Conservation (phyloP, 2,797 vertebrate species). For the Jordanella pulchra region DNA sequence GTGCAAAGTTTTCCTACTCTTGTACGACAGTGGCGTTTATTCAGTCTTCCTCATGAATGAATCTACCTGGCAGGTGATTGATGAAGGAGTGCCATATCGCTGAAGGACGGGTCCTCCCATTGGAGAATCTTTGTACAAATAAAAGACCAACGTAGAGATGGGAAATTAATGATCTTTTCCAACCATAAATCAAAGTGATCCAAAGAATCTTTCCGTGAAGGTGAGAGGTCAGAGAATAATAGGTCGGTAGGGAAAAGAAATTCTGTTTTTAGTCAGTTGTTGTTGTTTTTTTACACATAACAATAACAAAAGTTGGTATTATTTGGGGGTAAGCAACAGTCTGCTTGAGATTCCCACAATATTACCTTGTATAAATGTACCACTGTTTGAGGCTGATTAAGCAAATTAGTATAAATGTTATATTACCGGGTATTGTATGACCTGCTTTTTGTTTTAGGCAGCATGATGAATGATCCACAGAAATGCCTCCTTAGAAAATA, state of each 20-base stretch:
- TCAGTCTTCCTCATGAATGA: slow-evolving; percentile 26
- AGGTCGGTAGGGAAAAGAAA: slow-evolving; percentile 5
- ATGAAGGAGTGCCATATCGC: slow-evolving; percentile 43
- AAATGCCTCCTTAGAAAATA: background rate
- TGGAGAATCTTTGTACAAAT: slow-evolving; percentile 17
- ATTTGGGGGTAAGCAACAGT: background rate
- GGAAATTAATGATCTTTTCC: slow-evolving; percentile 3
- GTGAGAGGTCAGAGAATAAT: slow-evolving; percentile 35
- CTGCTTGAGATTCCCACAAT: background rate
- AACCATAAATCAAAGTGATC: slow-evolving; percentile 13
- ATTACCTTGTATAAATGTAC: background rate
- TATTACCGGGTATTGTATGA: background rate
- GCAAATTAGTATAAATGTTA: background rate
- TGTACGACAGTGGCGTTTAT: slow-evolving; percentile 29
- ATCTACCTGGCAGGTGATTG: slow-evolving; percentile 51
- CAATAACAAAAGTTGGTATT: background rate
- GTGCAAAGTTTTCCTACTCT: slow-evolving; percentile 34
- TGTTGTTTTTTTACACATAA: too few relatives aligned
- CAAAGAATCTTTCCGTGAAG: background rate
- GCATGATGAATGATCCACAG: background rate
- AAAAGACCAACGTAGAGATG: background rate
- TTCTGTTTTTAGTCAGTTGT: background rate
- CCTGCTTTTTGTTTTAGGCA: background rate
- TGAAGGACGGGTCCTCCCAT: slow-evolving; percentile 42
- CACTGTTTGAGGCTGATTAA: background rate